Evolutionary conservation across 1,140 invertebrate species (phyloP).

Genomic region (Halesus radiatus): DNA sequence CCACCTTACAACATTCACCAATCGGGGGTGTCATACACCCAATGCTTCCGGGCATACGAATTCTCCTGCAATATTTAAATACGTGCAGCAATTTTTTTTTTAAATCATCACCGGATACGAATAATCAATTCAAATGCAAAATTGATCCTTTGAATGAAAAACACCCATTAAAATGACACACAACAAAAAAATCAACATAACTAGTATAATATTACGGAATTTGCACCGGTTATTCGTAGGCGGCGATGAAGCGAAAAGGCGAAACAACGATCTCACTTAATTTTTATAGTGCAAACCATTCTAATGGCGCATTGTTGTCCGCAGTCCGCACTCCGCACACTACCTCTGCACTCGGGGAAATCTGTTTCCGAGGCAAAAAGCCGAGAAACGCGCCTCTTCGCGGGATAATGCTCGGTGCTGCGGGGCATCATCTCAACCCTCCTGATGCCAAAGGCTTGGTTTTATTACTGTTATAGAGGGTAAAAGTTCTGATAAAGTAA

Average conservation of each 20-base stretch:
- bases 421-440: not conserved
- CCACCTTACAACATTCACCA: too few species aligned
- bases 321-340: not conserved
- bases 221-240: constrained; percentile 32
- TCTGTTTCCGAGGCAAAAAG: constrained; percentile 24
- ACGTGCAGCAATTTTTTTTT: too few species aligned
- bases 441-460: not conserved
- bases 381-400: constrained; percentile 33
- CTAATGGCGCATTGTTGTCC: constrained; percentile 55
- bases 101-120: too few species aligned
- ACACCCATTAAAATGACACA: too few species aligned
- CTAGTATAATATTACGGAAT: not conserved
- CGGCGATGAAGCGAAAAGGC: constrained; percentile 39
- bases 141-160: too few species aligned
- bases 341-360: constrained; percentile 6
- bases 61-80: too few species aligned
- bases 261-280: constrained; percentile 49
- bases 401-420: not conserved
- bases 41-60: too few species aligned
- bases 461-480: too few species aligned
- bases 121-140: too few species aligned
- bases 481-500: too few species aligned
- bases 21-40: too few species aligned
- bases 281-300: constrained; percentile 54
- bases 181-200: too few species aligned